phyloP scores from a whole-genome alignment of 2,797 vertebrate genomes.

The Enteromius paludinosus region DNA sequence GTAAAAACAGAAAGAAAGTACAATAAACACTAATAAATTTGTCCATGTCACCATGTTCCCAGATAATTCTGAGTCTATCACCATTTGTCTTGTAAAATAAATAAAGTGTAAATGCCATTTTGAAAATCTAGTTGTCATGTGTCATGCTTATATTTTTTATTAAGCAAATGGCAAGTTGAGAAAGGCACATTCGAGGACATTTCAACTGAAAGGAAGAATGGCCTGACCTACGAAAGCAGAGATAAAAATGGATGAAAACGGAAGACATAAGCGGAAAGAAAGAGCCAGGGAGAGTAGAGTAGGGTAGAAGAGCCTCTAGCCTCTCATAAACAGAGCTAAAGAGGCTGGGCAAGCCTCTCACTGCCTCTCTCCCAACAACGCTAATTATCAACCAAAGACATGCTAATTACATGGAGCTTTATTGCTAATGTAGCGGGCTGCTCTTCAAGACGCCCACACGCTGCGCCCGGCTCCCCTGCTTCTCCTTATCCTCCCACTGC shows the following conservation, averaged over 20 bases:
- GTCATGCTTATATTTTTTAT: not conserved
- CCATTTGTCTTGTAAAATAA: not conserved
- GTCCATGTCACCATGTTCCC: not conserved
- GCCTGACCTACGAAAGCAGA: conserved; percentile 45
- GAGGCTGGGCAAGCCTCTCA: conserved; percentile 75
- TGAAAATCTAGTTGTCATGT: not conserved
- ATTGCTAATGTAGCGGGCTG: conserved; percentile 87
- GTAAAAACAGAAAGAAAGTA: not conserved
- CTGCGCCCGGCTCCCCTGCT: conserved; percentile 69
- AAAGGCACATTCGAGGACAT: not conserved
- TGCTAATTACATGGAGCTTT: conserved; percentile 89
- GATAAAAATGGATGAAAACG: conserved; percentile 46
- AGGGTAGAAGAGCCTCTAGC: conserved; percentile 70
- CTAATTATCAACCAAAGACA: conserved; percentile 92
- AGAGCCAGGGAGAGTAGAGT: conserved; percentile 61
- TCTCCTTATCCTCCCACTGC: conserved; percentile 64
- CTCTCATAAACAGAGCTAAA: conserved; percentile 81
- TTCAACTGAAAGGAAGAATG: conserved; percentile 34
- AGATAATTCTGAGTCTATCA: not conserved
- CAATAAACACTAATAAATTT: not conserved
- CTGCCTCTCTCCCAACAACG: conserved; percentile 82
- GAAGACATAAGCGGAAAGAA: conserved; percentile 45
- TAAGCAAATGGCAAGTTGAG: not conserved
- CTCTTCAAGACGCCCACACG: conserved; percentile 82
- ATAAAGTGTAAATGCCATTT: not conserved